Evolutionary conservation across 1,140 invertebrate species (phyloP).

Genomic region (Philotrypesis tridentata): DNA sequence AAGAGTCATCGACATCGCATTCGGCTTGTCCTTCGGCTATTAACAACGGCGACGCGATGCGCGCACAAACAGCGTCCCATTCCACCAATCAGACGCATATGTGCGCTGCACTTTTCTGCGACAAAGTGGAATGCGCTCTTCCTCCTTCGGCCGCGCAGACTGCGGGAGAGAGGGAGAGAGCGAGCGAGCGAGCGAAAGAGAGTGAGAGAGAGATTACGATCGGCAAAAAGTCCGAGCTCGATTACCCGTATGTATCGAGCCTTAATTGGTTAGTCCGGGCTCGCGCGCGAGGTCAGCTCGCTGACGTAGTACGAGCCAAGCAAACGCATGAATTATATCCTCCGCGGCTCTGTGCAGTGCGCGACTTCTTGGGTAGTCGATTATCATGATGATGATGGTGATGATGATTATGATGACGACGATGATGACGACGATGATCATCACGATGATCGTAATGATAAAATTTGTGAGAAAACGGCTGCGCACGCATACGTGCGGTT

Average conservation of each 20-base stretch:
- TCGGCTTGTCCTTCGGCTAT: slow-evolving; percentile 66
- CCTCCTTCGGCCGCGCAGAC: not conserved
- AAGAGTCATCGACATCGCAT: slow-evolving; percentile 64
- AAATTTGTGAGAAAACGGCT: not conserved
- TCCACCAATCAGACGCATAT: not conserved
- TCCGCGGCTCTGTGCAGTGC: not conserved
- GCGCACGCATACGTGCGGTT: not conserved
- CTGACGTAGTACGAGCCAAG: not conserved
- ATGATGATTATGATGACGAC: not conserved
- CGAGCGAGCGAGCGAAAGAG: slow-evolving; percentile 46
- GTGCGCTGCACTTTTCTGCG: not conserved
- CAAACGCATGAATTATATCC: slow-evolving; percentile 9
- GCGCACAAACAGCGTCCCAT: not conserved
- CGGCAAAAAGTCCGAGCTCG: not conserved
- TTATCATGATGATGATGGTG: not conserved
- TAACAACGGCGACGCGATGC: slow-evolving; percentile 55
- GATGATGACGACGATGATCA: not conserved
- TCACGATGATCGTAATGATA: not conserved
- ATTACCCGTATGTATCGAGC: not conserved
- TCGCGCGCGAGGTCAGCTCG: slow-evolving; percentile 15
- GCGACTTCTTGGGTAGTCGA: not conserved
- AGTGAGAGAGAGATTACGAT: slow-evolving; percentile 40
- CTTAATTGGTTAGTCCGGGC: slow-evolving; percentile 40
- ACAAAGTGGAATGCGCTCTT: slow-evolving; percentile 20
- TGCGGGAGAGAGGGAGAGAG: slow-evolving; percentile 41